A percentile compares a stretch with the other conserved stretches of the same genome.
Evolutionary conservation across 1,140 invertebrate species (phyloP).

Genomic region (Drosophila littoralis): DNA sequence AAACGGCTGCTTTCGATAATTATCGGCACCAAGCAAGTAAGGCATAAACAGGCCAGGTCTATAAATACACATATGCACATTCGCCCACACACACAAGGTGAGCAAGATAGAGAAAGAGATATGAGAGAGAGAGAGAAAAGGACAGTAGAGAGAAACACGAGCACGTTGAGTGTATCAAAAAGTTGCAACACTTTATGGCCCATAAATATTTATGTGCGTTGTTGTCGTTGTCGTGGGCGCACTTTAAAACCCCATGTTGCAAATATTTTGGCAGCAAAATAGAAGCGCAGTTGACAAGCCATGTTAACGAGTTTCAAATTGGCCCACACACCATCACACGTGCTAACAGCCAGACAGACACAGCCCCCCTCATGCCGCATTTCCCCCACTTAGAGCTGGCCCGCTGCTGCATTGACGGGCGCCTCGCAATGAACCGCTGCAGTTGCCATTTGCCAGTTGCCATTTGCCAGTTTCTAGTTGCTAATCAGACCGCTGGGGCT

Average conservation of each 20-base stretch:
- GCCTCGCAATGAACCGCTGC: conserved; percentile 9
- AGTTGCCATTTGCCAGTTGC: conserved; percentile 38
- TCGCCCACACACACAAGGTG: background rate
- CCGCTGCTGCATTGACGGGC: no score
- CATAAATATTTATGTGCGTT: conserved; percentile 77
- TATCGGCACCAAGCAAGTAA: background rate
- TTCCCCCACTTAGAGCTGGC: background rate
- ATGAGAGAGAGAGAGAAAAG: background rate
- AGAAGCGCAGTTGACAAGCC: conserved; percentile 69
- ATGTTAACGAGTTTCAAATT: conserved; percentile 72
- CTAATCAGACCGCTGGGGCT: conserved; percentile 45
- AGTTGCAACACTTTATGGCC: conserved; percentile 78
- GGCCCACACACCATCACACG: conserved; percentile 37
- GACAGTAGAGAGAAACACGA: background rate
- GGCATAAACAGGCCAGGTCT: background rate
- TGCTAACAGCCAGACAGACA: conserved; percentile 1
- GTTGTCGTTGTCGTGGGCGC: conserved; percentile 52
- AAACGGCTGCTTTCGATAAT: conserved; percentile 1
- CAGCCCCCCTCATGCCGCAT: background rate
- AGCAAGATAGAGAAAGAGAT: background rate
- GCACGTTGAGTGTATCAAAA: conserved; percentile 70
- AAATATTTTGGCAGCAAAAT: conserved; percentile 78
- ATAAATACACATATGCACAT: background rate
- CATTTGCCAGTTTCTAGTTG: conserved; percentile 33
- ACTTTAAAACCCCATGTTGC: conserved; percentile 49